A percentile compares a stretch with the other conserved stretches of the same genome.
These are phyloP conservation scores for Ariopsis seemanni DNA, from an alignment of 2,113 vertebrate species.

Conservation along the genomic window DNA sequence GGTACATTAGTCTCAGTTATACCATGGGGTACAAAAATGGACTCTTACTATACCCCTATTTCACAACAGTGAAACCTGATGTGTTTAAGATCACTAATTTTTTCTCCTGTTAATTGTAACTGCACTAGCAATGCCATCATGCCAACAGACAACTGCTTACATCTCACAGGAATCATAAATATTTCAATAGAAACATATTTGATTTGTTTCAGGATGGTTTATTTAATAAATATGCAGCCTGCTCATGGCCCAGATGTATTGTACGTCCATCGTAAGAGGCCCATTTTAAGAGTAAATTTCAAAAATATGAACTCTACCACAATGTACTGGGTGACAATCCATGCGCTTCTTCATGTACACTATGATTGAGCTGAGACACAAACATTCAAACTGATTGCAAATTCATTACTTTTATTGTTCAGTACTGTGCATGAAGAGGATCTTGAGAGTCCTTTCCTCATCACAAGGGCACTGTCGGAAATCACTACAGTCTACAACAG, in stretches of 20 bases:
- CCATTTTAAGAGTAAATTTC: neutral
- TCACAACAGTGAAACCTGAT: neutral
- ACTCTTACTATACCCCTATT: no score
- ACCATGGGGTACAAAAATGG: no score
- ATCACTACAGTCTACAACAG: neutral
- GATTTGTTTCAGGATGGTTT: neutral
- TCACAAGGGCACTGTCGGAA: neutral
- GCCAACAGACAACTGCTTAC: neutral
- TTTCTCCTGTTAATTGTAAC: no score
- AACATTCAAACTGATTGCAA: neutral
- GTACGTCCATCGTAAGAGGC: neutral
- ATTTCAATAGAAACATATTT: neutral
- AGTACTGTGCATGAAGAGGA: neutral
- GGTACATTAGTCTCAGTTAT: no score
- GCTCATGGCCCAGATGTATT: no score
- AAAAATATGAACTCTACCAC: neutral
- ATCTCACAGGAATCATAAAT: neutral
- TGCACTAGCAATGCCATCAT: neutral
- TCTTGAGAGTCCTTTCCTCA: neutral
- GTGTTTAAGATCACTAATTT: neutral
- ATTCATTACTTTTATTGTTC: slow-evolving; percentile 4
- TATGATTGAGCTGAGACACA: neutral
- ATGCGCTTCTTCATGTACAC: neutral
- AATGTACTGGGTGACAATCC: neutral
- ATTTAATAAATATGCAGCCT: neutral